Conservation (phyloP, 23 tunicate species). For the Halocynthia roretzi region DNA sequence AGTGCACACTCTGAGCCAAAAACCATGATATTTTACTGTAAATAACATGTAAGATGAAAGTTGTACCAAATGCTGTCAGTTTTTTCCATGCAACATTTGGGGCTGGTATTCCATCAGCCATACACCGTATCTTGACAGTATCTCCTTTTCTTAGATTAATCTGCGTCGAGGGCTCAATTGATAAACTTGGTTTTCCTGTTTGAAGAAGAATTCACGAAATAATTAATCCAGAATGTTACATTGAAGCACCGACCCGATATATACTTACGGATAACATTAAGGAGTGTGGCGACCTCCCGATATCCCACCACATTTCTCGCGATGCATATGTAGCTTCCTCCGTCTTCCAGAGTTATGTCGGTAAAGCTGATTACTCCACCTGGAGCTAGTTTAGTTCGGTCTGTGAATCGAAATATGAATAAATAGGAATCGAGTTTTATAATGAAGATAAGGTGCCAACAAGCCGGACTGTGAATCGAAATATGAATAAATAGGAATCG, state of each 20-base stretch:
- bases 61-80: slow-evolving; percentile 1
- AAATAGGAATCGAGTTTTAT: background rate
- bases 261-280: slow-evolving; percentile 64
- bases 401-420: background rate
- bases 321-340: slow-evolving; percentile 60
- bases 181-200: slow-evolving; percentile 51
- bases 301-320: slow-evolving; percentile 84
- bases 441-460: background rate
- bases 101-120: slow-evolving; percentile 41
- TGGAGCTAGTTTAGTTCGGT: slow-evolving; percentile 6
- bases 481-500: background rate
- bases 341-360: slow-evolving; percentile 25
- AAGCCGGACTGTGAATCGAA: background rate
- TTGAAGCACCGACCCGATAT: no score
- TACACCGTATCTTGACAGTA: slow-evolving; percentile 36
- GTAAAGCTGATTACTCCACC: slow-evolving; percentile 21
- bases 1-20: no score
- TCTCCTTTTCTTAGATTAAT: slow-evolving; percentile 44
- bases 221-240: no score
- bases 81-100: slow-evolving; percentile 79
- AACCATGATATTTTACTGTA: no score
- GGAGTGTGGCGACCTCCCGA: slow-evolving; percentile 35
- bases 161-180: slow-evolving; percentile 35
- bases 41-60: background rate
- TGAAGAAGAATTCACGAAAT: no score